Percentiles rank a stretch among this genome's conserved stretches.
These are phyloP conservation scores for Urocyon cinereoargenteus DNA, from an alignment of 2,797 vertebrate species.

Conservation along the genomic window DNA sequence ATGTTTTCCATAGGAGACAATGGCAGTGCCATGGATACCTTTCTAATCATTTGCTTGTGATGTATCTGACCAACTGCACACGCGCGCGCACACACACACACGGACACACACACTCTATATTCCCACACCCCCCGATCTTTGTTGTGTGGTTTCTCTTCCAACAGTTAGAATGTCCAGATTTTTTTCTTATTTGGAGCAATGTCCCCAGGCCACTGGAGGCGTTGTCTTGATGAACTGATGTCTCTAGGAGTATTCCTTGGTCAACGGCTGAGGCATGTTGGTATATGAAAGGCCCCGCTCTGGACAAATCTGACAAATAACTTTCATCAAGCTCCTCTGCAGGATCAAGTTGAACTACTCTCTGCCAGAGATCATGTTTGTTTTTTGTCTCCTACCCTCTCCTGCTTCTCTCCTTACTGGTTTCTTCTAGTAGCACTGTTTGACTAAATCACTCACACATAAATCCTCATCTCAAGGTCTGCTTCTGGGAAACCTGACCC, in stretches of 20 bases:
- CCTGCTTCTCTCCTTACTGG: background rate
- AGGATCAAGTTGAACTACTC: background rate
- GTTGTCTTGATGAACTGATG: background rate
- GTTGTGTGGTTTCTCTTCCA: background rate
- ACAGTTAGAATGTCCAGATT: background rate
- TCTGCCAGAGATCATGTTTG: background rate
- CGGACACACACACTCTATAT: too few relatives aligned
- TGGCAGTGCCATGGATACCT: background rate
- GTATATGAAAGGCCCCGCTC: background rate
- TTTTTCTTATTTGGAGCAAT: background rate
- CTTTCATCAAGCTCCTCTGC: background rate
- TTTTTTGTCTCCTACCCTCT: background rate
- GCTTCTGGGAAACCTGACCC: conserved; percentile 7
- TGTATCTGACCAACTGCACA: background rate
- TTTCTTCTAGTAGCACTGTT: conserved; percentile 14
- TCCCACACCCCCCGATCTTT: background rate
- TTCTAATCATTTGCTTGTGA: background rate
- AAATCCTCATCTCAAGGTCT: background rate
- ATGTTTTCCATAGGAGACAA: background rate
- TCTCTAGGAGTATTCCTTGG: background rate
- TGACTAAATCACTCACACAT: background rate
- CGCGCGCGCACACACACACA: accelerated
- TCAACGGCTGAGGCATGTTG: background rate
- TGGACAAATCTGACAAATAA: background rate
- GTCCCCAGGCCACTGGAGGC: background rate